Conservation (phyloP, 2,797 vertebrate genomes). For the Sebastiscus tertius region DNA sequence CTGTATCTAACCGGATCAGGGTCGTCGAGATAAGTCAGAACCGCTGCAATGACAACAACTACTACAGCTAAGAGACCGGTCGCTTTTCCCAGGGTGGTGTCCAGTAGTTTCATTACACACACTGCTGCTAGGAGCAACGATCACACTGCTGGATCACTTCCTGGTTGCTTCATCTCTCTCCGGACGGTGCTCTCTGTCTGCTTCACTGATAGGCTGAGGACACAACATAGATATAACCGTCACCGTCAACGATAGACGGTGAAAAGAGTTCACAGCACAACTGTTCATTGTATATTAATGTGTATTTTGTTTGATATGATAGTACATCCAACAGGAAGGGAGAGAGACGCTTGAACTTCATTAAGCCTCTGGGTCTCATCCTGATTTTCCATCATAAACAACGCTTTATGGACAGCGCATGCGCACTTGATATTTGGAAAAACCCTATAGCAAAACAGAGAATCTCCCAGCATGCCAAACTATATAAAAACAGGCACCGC, state of each 20-base stretch:
- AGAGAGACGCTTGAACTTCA: background rate
- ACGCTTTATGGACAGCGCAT: background rate
- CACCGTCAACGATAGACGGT: background rate
- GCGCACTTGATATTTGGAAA: slow-evolving; percentile 15
- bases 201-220: background rate
- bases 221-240: rapidly evolving
- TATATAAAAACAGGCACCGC: too few species aligned
- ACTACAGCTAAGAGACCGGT: slow-evolving; percentile 41
- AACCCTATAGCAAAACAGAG: too few species aligned
- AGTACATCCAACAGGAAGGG: background rate
- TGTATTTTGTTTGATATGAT: background rate
- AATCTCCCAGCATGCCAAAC: too few species aligned
- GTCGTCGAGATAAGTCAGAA: slow-evolving; percentile 71
- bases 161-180: slow-evolving; percentile 48
- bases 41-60: slow-evolving; percentile 53
- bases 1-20: slow-evolving; percentile 51
- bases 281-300: background rate
- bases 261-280: too few species aligned
- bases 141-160: slow-evolving; percentile 45
- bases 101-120: slow-evolving; percentile 36
- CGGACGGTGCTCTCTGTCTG: background rate
- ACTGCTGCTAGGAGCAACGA: rapidly evolving
- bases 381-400: background rate
- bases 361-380: background rate
- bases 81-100: slow-evolving; percentile 27